phyloP scores from a whole-genome alignment of 2,113 vertebrate genomes.

The Galbula dea region DNA sequence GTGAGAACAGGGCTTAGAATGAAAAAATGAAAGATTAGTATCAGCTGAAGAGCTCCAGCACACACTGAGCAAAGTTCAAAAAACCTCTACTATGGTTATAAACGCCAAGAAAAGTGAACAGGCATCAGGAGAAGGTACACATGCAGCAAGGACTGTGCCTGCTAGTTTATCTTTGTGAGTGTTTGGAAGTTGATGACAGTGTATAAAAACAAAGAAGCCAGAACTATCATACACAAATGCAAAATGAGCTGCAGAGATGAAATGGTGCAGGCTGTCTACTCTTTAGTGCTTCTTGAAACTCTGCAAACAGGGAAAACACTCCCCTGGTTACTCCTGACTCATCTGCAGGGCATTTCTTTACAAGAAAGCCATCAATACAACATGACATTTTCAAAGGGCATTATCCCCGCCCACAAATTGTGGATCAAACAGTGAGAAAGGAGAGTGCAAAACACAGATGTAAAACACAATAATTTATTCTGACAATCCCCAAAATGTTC shows the following conservation, averaged over 20 bases:
- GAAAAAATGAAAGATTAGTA: neutral
- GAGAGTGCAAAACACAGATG: neutral
- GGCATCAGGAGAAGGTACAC: neutral
- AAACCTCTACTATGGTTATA: neutral
- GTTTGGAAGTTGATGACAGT: constrained; percentile 32
- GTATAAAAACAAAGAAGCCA: constrained; percentile 32
- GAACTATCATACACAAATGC: neutral
- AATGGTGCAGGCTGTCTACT: neutral
- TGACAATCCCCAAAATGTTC: neutral
- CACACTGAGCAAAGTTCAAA: neutral
- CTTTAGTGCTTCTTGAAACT: neutral
- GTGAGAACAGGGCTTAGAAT: neutral
- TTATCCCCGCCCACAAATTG: neutral
- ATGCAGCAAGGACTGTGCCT: neutral
- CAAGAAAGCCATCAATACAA: neutral
- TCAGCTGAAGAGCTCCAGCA: neutral
- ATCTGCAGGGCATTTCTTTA: neutral
- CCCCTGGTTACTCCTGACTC: neutral
- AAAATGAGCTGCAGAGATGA: constrained; percentile 26
- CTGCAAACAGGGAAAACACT: neutral
- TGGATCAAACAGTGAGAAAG: neutral
- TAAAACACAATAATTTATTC: neutral
- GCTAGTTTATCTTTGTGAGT: constrained; percentile 4
- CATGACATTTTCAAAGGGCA: neutral
- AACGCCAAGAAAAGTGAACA: constrained; percentile 24